Conservation (phyloP, 2,888 invertebrate species). For the Timema cristinae region DNA sequence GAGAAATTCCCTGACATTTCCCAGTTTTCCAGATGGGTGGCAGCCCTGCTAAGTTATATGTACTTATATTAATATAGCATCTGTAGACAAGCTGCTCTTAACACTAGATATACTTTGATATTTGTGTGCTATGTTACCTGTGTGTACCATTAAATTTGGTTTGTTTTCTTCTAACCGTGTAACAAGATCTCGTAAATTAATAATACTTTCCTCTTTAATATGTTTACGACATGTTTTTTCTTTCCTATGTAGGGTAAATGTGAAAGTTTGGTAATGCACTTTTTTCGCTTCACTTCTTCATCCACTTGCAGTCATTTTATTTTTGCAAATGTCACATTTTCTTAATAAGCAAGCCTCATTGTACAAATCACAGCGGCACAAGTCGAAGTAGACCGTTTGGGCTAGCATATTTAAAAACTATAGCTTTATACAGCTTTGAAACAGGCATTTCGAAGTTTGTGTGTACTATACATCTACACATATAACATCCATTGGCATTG, state of each 20-base stretch:
- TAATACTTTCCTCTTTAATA: background rate
- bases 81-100: background rate
- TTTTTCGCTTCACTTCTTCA: background rate
- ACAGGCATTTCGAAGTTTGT: background rate
- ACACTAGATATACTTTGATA: background rate
- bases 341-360: background rate
- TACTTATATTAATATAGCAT: background rate
- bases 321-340: background rate
- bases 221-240: background rate
- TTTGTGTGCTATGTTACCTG: too few relatives aligned
- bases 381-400: too few relatives aligned
- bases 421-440: background rate
- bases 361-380: conserved; percentile 9
- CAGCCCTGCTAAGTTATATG: too few relatives aligned
- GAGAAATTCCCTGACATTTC: too few relatives aligned
- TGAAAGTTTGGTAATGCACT: background rate
- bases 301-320: background rate
- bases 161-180: background rate
- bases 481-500: background rate
- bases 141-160: background rate
- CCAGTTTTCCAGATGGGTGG: too few relatives aligned
- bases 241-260: background rate
- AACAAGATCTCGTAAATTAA: conserved; percentile 1
- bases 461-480: background rate
- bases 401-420: background rate